A percentile compares a stretch with the other conserved stretches of the same genome.
phyloP scores from a whole-genome alignment of 53 echinoderm and acorn worm genomes.

The Henricia sp. region DNA sequence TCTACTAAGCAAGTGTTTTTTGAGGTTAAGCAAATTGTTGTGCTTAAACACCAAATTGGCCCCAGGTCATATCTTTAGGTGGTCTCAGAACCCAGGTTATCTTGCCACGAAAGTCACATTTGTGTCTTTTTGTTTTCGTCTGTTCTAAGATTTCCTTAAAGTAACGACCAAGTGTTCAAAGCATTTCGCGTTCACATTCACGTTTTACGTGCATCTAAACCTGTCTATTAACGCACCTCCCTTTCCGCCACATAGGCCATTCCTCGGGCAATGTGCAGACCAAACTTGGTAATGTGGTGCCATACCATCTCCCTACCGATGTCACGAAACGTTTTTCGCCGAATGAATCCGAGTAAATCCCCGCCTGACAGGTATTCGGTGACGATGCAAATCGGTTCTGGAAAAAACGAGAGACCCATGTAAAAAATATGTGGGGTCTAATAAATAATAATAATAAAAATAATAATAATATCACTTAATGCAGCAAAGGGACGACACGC shows the following conservation, averaged over 20 bases:
- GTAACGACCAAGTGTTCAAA: neutral
- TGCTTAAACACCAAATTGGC: too few species aligned
- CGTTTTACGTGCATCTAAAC: too few species aligned
- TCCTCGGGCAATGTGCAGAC: conserved; percentile 57
- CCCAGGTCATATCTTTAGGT: too few species aligned
- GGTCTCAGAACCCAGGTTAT: too few species aligned
- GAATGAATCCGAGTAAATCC: conserved; percentile 26
- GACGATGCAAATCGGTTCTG: conserved; percentile 61
- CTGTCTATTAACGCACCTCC: conserved; percentile 57
- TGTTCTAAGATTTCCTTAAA: neutral
- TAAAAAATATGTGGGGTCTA: neutral
- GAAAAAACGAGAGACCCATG: too few species aligned
- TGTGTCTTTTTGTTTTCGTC: neutral
- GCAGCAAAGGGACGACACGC: too few species aligned
- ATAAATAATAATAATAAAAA: neutral
- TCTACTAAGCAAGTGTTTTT: too few species aligned
- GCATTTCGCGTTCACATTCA: too few species aligned
- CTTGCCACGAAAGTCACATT: too few species aligned
- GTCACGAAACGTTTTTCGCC: neutral
- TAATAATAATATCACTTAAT: too few species aligned
- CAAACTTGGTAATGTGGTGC: conserved; percentile 59
- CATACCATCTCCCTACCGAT: neutral
- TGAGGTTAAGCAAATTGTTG: too few species aligned
- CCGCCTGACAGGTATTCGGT: conserved; percentile 62
- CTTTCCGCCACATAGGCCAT: conserved; percentile 48